Base-by-base conservation (phyloP, 2,113 vertebrate genomes). In the Periophthalmus modestus region DNA sequence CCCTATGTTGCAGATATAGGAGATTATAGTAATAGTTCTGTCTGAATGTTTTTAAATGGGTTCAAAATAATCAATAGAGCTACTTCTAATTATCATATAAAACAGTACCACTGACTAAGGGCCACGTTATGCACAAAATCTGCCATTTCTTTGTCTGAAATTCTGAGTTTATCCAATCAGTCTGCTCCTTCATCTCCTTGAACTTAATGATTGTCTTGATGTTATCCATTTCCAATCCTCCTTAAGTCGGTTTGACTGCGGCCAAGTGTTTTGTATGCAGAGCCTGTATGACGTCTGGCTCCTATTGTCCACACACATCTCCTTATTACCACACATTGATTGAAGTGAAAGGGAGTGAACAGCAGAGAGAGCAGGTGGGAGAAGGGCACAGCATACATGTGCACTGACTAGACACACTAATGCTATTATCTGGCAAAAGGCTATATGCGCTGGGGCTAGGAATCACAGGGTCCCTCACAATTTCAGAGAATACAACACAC, bases 291-390 rank as follows among this genome's bases (percentile, higher is more conserved):
- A 67, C 57, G 54, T 72, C 68, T 59, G 74, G 79, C 62, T 81
- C 65, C 36, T 67, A 75, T 54, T 80, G 55, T 72, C 63, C 66
- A 59, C 36, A 33, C 39, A 39, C 9, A 74, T 11, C 69, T 70
- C 23, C 72, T 88, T 71, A 71, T 80, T 79, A 62, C 74, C 52
- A 79, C 34, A 71, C 69, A 78, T 7, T 71, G 74, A 85, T 77
- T 74, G 48, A 77, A 74, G 67, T 34, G 47, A 55, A 58, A 46
- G 59, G 43, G 36, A 36, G 62, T 39, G 66, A 58, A 73, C 46
- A 61, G 16, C 24, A 68, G 46, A 83, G 50, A 28, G 57, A 57
- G 19, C 71, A 63, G 77, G 57, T 71, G 47, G 65, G 65, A 52
- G 13, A 24, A 10, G 39, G 9, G 11, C 39, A 43, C 39, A 43